A percentile compares a stretch with the other conserved stretches of the same genome.
Evolutionary conservation across 2,888 invertebrate species (phyloP).

Genomic region (Phyllotreta striolata): DNA sequence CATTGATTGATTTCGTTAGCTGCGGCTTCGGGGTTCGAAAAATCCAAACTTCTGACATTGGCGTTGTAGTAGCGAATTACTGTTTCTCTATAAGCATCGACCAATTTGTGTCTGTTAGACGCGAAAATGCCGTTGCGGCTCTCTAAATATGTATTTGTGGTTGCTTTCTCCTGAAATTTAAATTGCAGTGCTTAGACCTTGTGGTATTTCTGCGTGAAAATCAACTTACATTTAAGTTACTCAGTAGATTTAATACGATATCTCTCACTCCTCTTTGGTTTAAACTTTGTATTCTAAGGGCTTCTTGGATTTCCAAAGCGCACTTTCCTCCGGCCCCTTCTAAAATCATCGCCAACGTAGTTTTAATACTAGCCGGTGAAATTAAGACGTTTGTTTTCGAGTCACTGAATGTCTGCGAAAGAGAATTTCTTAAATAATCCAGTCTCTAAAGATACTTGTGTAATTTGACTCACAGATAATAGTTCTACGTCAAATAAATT

Average conservation of each 20-base stretch:
- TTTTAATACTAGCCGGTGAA: conserved; percentile 74
- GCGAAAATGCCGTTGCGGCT: conserved; percentile 65
- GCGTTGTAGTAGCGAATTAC: conserved; percentile 64
- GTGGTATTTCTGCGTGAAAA: neutral
- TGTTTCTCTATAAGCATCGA: conserved; percentile 61
- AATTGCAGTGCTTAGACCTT: no score
- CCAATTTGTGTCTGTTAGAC: conserved; percentile 59
- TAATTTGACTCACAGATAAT: conserved; percentile 49
- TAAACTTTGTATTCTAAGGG: conserved; percentile 62
- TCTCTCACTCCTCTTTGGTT: conserved; percentile 42
- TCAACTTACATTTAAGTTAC: conserved; percentile 46
- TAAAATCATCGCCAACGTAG: conserved; percentile 68
- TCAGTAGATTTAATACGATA: conserved; percentile 44
- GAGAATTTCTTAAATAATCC: neutral
- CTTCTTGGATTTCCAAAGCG: conserved; percentile 66
- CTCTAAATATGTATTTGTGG: conserved; percentile 52
- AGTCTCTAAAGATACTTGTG: conserved; percentile 4
- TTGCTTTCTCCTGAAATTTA: conserved; percentile 49
- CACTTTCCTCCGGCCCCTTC: conserved; percentile 69
- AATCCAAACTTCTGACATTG: conserved; percentile 64
- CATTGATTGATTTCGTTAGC: conserved; percentile 67
- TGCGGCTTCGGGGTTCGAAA: conserved; percentile 60
- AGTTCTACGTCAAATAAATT: conserved; percentile 58
- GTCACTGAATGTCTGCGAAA: conserved; percentile 48
- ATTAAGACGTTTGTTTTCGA: conserved; percentile 67